Evolutionary conservation across 2,113 vertebrate genomes (phyloP).

Genomic region (Toxostoma redivivum): DNA sequence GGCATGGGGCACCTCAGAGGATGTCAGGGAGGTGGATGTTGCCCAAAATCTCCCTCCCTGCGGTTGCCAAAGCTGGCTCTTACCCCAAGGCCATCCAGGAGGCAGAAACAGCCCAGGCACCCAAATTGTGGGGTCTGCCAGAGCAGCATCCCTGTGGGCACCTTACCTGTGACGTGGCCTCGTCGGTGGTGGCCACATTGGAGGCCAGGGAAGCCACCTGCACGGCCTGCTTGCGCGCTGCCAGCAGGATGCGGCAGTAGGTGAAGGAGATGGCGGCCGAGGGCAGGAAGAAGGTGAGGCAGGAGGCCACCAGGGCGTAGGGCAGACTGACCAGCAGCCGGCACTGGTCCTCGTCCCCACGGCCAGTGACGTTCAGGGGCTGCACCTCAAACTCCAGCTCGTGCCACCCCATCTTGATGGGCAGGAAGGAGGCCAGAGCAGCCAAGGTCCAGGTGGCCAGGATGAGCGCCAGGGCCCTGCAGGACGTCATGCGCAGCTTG

Average conservation of each 20-base stretch:
- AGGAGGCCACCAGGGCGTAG: constrained; percentile 90
- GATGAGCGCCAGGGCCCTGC: constrained; percentile 84
- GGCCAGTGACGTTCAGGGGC: constrained; percentile 60
- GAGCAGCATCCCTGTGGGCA: rapidly evolving
- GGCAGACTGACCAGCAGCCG: constrained; percentile 88
- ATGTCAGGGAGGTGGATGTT: no score
- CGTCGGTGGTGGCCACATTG: constrained; percentile 40
- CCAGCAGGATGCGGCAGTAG: constrained; percentile 92
- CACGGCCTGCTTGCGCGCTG: constrained; percentile 85
- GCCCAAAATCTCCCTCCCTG: not conserved
- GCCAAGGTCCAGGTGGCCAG: constrained; percentile 89
- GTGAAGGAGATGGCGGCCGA: constrained; percentile 95
- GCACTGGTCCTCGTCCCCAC: constrained; percentile 77
- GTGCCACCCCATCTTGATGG: constrained; percentile 95
- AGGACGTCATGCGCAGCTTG: constrained; percentile 91
- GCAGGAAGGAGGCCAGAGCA: constrained; percentile 88
- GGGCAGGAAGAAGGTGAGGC: constrained; percentile 93
- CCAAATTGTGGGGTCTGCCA: rapidly evolving
- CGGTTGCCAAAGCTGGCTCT: not conserved
- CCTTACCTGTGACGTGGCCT: constrained; percentile 70
- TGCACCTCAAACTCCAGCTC: constrained; percentile 66
- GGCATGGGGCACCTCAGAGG: rapidly evolving
- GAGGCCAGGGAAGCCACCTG: constrained; percentile 88
- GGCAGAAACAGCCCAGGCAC: not conserved
- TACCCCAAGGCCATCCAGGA: rapidly evolving